These are phyloP conservation scores for Tachypleus tridentatus DNA, from an alignment of 1,140 invertebrate species.

Conservation along the genomic window DNA sequence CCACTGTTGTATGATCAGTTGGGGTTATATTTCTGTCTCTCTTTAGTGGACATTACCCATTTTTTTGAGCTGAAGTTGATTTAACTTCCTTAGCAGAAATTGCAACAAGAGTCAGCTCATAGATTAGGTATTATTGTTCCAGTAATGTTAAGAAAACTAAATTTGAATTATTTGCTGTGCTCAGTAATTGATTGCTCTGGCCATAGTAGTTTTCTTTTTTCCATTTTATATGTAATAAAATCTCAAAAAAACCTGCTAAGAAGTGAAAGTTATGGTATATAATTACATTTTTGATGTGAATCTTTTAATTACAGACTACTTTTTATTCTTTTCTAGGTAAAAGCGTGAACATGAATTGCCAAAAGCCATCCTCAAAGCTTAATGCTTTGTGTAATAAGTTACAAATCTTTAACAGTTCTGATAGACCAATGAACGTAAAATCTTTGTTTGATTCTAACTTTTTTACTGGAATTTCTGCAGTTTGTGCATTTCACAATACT, in stretches of 20 bases:
- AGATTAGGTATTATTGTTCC: no score
- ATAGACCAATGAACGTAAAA: slow-evolving; percentile 36
- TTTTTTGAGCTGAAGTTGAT: slow-evolving; percentile 70
- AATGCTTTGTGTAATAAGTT: slow-evolving; percentile 35
- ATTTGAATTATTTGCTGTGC: no score
- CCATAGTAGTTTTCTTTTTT: no score
- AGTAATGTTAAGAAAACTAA: no score
- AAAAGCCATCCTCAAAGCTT: slow-evolving; percentile 40
- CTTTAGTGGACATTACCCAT: slow-evolving; percentile 63
- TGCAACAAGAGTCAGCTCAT: slow-evolving; percentile 63
- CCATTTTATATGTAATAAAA: no score
- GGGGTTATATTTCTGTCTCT: slow-evolving; percentile 74
- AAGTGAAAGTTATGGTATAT: no score
- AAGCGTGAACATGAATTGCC: no score
- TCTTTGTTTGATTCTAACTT: slow-evolving; percentile 64
- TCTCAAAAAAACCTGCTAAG: no score
- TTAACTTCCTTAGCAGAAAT: slow-evolving; percentile 69
- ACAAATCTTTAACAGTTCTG: slow-evolving; percentile 31
- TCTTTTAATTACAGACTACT: no score
- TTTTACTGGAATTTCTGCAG: slow-evolving; percentile 52
- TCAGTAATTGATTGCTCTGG: no score
- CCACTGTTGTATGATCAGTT: slow-evolving; percentile 78
- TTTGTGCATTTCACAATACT: slow-evolving; percentile 56
- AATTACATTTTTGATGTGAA: no score
- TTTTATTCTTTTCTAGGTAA: no score